These are phyloP conservation scores for Raja brachyura DNA, from an alignment of 2,113 vertebrate genomes.

Conservation along the genomic window DNA sequence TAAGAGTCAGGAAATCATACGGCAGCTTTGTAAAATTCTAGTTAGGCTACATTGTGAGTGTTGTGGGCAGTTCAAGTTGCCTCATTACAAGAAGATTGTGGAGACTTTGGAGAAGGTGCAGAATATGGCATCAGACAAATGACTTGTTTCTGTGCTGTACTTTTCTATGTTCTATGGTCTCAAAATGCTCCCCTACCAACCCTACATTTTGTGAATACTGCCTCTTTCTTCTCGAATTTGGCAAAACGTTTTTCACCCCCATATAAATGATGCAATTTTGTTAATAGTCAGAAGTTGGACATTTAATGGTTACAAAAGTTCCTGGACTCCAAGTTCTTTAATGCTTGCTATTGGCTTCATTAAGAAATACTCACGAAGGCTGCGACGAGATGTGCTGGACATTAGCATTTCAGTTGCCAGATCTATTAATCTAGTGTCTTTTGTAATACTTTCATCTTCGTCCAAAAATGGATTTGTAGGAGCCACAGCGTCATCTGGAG, in stretches of 20 bases:
- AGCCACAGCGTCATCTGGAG: conserved; percentile 83
- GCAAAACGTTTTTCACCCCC: background rate
- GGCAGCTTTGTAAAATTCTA: too few relatives aligned
- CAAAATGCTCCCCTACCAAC: too few relatives aligned
- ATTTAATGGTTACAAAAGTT: background rate
- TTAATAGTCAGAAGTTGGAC: background rate
- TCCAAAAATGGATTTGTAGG: conserved; percentile 94
- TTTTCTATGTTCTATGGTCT: background rate
- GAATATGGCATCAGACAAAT: too few relatives aligned
- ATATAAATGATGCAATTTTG: background rate
- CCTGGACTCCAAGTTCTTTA: background rate
- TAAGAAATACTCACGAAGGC: conserved; percentile 55
- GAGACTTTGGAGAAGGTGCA: too few relatives aligned
- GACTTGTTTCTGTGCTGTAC: too few relatives aligned
- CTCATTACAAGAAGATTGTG: too few relatives aligned
- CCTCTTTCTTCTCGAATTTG: background rate
- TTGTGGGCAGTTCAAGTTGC: too few relatives aligned
- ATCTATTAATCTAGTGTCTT: conserved; percentile 76
- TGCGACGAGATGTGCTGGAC: conserved; percentile 84
- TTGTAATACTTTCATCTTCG: conserved; percentile 77
- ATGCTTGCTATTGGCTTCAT: background rate
- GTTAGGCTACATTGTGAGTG: too few relatives aligned
- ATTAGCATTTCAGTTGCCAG: conserved; percentile 85
- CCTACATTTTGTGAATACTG: background rate
- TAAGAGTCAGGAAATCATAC: too few relatives aligned